Conservation (phyloP, 2,113 vertebrate species). For the Brachionichthys hirsutus region DNA sequence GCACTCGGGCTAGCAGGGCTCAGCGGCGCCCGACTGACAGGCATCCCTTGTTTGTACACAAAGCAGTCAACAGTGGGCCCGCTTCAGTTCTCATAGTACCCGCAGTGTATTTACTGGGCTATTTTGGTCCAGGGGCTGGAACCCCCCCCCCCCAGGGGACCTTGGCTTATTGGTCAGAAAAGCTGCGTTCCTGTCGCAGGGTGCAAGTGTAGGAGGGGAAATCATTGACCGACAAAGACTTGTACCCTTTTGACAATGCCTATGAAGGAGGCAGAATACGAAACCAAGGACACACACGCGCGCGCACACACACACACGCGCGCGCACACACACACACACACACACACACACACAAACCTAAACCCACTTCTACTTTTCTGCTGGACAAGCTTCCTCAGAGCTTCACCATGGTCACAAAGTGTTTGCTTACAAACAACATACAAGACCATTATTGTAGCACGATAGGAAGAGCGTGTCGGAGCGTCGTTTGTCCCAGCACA, state of each 20-base stretch:
- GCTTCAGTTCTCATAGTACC: constrained; percentile 64
- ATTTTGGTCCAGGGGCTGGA: constrained; percentile 69
- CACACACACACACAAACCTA: constrained; percentile 11
- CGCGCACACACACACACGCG: neutral
- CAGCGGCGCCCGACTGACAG: constrained; percentile 56
- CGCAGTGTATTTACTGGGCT: constrained; percentile 72
- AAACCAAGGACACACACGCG: neutral
- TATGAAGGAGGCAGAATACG: constrained; percentile 9
- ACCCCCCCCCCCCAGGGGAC: constrained; percentile 18
- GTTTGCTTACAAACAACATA: constrained; percentile 31
- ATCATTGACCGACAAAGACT: constrained; percentile 53
- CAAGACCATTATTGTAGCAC: constrained; percentile 22
- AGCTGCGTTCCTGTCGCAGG: constrained; percentile 36
- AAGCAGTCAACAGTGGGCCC: constrained; percentile 59
- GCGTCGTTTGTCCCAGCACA: constrained; percentile 15
- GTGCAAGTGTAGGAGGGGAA: constrained; percentile 44
- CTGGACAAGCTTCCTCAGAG: constrained; percentile 10
- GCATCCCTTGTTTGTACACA: constrained; percentile 73
- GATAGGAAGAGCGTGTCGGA: constrained; percentile 1
- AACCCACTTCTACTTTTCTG: neutral
- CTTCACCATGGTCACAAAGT: constrained; percentile 32
- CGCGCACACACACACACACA: constrained; percentile 9
- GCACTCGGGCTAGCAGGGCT: constrained; percentile 49
- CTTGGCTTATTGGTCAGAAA: constrained; percentile 55
- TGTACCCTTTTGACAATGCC: constrained; percentile 57